phyloP scores from a whole-genome alignment of 2,113 vertebrate genomes.

The Phylloscopus whistleri region DNA sequence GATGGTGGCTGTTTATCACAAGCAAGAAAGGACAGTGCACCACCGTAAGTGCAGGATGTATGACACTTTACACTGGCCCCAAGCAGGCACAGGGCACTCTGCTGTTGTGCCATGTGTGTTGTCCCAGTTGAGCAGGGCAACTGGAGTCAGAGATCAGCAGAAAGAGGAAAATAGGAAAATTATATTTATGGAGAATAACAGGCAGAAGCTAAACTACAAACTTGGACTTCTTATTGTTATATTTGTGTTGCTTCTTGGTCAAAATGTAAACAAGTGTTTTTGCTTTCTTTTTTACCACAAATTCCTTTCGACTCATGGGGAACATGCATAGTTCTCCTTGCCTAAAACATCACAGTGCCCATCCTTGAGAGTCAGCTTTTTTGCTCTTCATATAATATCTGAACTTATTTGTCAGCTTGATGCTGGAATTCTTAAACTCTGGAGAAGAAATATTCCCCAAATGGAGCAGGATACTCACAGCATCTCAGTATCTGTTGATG shows the following conservation, averaged over 20 bases:
- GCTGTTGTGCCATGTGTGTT: not conserved
- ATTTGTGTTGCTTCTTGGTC: not conserved
- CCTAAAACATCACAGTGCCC: not conserved
- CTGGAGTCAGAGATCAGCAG: not conserved
- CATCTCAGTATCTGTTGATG: not conserved
- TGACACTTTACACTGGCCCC: not conserved
- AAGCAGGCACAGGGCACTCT: not conserved
- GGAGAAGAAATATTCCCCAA: not conserved
- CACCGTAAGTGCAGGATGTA: not conserved
- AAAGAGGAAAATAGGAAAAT: not conserved
- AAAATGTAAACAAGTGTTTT: not conserved
- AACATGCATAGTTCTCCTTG: not conserved
- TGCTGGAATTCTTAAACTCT: not conserved
- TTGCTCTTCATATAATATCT: not conserved
- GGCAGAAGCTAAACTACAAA: not conserved
- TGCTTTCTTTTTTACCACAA: not conserved
- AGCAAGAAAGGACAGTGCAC: not conserved
- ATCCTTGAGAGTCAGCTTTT: not conserved
- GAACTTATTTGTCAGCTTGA: not conserved
- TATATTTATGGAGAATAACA: not conserved
- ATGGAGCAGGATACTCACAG: not conserved
- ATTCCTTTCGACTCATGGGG: not conserved
- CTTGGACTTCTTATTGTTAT: not conserved
- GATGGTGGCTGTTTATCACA: not conserved
- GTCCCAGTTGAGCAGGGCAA: not conserved